These are phyloP conservation scores for Gnathonemus longibarbis DNA, from an alignment of 2,113 vertebrate genomes.

Conservation along the genomic window DNA sequence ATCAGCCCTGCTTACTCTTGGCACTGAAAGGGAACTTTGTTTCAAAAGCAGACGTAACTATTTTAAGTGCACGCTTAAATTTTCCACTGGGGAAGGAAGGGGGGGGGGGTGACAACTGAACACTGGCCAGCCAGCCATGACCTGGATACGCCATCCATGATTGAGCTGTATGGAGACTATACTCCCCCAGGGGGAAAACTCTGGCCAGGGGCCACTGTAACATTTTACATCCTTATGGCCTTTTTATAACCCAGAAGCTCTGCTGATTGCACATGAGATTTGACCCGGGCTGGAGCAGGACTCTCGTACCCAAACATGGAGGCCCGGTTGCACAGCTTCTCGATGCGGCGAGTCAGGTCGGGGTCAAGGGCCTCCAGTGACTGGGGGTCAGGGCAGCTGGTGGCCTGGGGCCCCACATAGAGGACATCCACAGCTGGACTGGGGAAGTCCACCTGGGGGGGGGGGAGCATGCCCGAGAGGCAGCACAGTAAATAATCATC, in stretches of 20 bases:
- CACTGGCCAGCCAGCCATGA: background rate
- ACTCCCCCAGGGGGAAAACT: background rate
- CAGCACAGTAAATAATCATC: background rate
- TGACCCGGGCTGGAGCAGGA: background rate
- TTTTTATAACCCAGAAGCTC: background rate
- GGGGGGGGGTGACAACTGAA: background rate
- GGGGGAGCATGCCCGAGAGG: background rate
- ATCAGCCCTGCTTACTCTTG: background rate
- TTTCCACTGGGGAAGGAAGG: background rate
- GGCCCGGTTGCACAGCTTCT: conserved; percentile 73
- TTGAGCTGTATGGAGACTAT: background rate
- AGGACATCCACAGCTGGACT: conserved; percentile 69
- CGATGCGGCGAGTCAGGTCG: conserved; percentile 65
- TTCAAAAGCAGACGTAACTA: background rate
- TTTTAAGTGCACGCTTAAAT: background rate
- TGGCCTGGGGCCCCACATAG: conserved; percentile 73
- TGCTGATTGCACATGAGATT: background rate
- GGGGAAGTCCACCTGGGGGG: conserved; percentile 85
- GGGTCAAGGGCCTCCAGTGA: conserved; percentile 73
- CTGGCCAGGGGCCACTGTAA: background rate
- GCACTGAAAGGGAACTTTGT: background rate
- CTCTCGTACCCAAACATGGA: conserved; percentile 72
- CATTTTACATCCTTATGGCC: background rate
- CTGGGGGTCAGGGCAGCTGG: conserved; percentile 50
- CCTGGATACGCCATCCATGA: background rate